phyloP scores from a whole-genome alignment of 2,888 invertebrate genomes.

The Amblyteles armatorius region DNA sequence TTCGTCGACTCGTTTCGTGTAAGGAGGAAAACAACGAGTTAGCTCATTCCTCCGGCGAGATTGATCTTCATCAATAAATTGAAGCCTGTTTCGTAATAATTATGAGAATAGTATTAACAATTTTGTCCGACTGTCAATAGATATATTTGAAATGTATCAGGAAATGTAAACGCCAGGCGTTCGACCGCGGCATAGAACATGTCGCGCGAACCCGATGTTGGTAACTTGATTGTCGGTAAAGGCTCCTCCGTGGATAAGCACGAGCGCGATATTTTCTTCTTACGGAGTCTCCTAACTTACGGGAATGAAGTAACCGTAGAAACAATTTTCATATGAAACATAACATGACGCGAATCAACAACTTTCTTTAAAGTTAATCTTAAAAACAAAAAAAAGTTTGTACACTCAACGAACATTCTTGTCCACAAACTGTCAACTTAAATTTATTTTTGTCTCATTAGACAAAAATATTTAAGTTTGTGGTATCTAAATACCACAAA shows the following conservation, averaged over 20 bases:
- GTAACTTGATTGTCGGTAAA: slow-evolving; percentile 32
- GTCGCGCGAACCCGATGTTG: slow-evolving; percentile 14
- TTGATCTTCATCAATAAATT: background rate
- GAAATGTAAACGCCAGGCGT: background rate
- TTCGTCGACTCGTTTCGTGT: slow-evolving; percentile 17
- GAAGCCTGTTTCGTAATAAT: background rate
- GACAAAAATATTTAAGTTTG: no score
- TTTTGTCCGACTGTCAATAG: no score
- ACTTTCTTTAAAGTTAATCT: no score
- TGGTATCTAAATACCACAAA: no score
- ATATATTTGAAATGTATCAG: background rate
- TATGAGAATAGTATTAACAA: background rate
- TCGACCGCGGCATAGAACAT: background rate
- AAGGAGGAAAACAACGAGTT: background rate
- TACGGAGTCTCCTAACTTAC: slow-evolving; percentile 20
- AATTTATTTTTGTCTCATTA: no score
- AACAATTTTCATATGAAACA: background rate
- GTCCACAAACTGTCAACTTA: no score
- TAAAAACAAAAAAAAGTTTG: no score
- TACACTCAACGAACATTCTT: no score
- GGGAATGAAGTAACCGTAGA: slow-evolving; percentile 12
- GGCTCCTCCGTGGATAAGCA: slow-evolving; percentile 35
- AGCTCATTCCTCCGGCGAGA: background rate
- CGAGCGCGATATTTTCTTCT: background rate
- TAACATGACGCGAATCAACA: no score